Base-by-base conservation (phyloP, 1,140 invertebrate species). In the Drosophila tropicalis region DNA sequence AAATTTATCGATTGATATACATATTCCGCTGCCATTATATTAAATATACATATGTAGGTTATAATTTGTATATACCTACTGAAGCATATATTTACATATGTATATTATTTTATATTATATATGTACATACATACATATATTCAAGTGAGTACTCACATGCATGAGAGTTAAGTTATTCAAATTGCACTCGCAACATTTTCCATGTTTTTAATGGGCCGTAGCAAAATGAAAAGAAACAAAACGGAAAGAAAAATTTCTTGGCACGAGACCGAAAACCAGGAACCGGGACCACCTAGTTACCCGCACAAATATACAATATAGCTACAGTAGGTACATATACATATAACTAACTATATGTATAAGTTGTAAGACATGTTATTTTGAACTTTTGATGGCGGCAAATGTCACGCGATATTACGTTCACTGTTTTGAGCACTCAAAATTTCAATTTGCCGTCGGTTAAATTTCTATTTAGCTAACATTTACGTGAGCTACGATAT, bases 1-100 rank as follows among this genome's bases (percentile, higher is more conserved):
- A 67, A 79, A 87, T 72, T 87, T 87, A 86, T 86, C 84, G 82
- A 86, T 86, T 86, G 75, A 19, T 68, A 15, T 69, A 62, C 22
- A 22, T 54, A 36, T 29, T 32, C 4, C 29, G 36, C 36, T 13
- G 19, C 10, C 2, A 25, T 54, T 40, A 40, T 47, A 19, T 22
- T 25, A 40, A 5, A 67, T 70, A 56, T 74, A 57, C 57, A 70
- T 69, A 69, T 70, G 34, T 65, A 66, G 34, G 17, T 41, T 36
- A 32, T 58, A 41, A 47, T 13, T 15, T 62, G 12, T 19, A 19
- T 12, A 40, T 19, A 57, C 4, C 5, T 34, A 17, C 29, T 25
- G 22, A 25, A 25, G 22, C 22, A 25, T 25, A n/a, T n/a, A 55
- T 40, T 19, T 32, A 15, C 57, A 15, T 36, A 34, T 7, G 9